A percentile compares a stretch with the other conserved stretches of the same genome.
phyloP scores from a whole-genome alignment of 1,140 invertebrate species.

The Epicauta chinensis region DNA sequence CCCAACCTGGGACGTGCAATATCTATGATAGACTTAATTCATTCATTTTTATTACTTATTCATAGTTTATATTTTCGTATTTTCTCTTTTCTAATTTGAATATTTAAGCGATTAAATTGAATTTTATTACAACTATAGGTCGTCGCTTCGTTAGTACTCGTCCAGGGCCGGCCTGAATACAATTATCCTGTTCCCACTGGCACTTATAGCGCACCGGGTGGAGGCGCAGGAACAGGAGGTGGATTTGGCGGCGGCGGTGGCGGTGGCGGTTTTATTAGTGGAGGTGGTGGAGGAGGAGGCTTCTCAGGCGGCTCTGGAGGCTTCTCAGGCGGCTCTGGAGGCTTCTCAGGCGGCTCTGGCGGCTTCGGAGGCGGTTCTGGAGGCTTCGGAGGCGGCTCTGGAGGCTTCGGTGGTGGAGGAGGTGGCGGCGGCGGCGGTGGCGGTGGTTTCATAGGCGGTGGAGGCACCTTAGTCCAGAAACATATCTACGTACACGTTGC shows the following conservation, averaged over 20 bases:
- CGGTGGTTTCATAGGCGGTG: slow-evolving; percentile 15
- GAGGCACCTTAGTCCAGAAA: slow-evolving; percentile 53
- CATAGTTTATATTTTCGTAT: neutral
- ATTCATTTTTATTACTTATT: neutral
- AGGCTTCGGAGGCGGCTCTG: neutral
- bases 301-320: neutral
- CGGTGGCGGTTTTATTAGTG: neutral
- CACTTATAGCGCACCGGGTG: slow-evolving; percentile 41
- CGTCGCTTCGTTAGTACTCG: slow-evolving; percentile 25
- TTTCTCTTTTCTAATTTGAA: neutral
- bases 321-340: slow-evolving; percentile 4
- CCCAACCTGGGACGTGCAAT: neutral
- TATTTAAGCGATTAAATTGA: neutral
- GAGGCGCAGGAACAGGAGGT: slow-evolving; percentile 48
- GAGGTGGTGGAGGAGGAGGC: neutral
- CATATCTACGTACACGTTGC: slow-evolving; percentile 68
- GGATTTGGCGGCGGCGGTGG: slow-evolving; percentile 16
- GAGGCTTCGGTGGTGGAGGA: slow-evolving; percentile 5
- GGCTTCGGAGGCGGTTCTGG: slow-evolving; percentile 6
- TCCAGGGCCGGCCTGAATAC: slow-evolving; percentile 34
- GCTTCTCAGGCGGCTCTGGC: neutral
- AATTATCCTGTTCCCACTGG: slow-evolving; percentile 37
- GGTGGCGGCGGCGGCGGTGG: slow-evolving; percentile 19
- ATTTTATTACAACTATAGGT: neutral
- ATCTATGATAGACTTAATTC: neutral